Evolutionary conservation across 2,113 vertebrate species (phyloP).

Genomic region (Argyrosomus japonicus): DNA sequence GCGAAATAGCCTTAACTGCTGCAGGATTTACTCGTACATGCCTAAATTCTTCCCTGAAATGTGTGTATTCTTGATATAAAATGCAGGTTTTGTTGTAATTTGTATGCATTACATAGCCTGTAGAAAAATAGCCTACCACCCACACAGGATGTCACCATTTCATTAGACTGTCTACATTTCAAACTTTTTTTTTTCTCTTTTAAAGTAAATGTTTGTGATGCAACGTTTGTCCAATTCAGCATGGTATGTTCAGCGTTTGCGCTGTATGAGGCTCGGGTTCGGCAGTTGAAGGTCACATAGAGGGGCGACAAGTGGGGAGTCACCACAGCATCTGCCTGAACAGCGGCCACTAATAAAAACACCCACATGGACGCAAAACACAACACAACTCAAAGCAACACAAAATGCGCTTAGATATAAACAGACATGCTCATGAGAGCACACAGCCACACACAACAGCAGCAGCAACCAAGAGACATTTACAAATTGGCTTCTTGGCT

Average conservation of each 20-base stretch:
- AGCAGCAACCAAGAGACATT: constrained; percentile 72
- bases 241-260: background rate
- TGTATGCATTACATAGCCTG: constrained; percentile 7
- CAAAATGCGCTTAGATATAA: constrained; percentile 2
- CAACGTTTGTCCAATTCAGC: constrained; percentile 1
- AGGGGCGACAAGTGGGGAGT: constrained; percentile 29
- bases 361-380: constrained; percentile 6
- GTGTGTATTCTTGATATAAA: constrained; percentile 25
- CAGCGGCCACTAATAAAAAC: constrained; percentile 41
- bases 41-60: background rate
- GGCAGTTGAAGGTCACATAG: constrained; percentile 28
- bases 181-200: background rate
- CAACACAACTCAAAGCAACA: constrained; percentile 2
- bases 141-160: constrained; percentile 25
- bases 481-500: constrained; percentile 84
- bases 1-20: background rate
- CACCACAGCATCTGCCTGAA: constrained; percentile 36
- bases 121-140: constrained; percentile 33
- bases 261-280: background rate
- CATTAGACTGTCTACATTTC: constrained; percentile 28
- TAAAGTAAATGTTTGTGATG: constrained; percentile 10
- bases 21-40: constrained; percentile 6
- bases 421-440: constrained; percentile 26
- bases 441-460: constrained; percentile 47
- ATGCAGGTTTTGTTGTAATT: constrained; percentile 3